phyloP scores from a whole-genome alignment of 2,797 vertebrate genomes.

The Discoglossus pictus region DNA sequence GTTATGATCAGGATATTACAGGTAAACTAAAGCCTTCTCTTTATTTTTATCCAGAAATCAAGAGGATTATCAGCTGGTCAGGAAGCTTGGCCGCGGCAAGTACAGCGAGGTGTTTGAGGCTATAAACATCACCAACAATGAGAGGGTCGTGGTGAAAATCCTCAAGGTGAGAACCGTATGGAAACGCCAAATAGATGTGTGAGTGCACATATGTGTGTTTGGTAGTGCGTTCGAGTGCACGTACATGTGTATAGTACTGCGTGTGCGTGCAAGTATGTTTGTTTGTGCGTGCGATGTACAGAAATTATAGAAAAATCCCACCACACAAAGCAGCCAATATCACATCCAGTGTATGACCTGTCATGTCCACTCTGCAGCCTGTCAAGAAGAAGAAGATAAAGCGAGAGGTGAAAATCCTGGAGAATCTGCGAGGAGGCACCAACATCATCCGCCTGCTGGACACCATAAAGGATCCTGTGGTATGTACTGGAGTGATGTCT shows the following conservation, averaged over 20 bases:
- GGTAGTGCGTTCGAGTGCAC: too few species aligned
- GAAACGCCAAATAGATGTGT: too few species aligned
- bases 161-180: constrained; percentile 83
- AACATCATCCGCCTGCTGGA: constrained; percentile 98
- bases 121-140: constrained; percentile 97
- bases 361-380: constrained; percentile 72
- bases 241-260: too few species aligned
- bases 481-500: constrained; percentile 74
- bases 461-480: constrained; percentile 97
- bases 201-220: not conserved
- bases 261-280: too few species aligned
- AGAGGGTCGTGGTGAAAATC: constrained; percentile 97
- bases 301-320: too few species aligned
- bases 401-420: constrained; percentile 97
- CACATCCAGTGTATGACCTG: too few species aligned
- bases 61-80: constrained; percentile 96
- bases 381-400: constrained; percentile 99
- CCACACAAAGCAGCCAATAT: too few species aligned
- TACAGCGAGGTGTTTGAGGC: constrained; percentile 98
- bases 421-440: constrained; percentile 94
- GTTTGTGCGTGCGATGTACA: too few species aligned
- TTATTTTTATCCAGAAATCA: constrained; percentile 81
- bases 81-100: constrained; percentile 93
- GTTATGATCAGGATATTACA: too few species aligned
- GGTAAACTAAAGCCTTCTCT: constrained; percentile 6